A percentile compares a stretch with the other conserved stretches of the same genome.
These are phyloP conservation scores for Eueides isabella DNA, from an alignment of 1,140 invertebrate genomes.

Conservation along the genomic window DNA sequence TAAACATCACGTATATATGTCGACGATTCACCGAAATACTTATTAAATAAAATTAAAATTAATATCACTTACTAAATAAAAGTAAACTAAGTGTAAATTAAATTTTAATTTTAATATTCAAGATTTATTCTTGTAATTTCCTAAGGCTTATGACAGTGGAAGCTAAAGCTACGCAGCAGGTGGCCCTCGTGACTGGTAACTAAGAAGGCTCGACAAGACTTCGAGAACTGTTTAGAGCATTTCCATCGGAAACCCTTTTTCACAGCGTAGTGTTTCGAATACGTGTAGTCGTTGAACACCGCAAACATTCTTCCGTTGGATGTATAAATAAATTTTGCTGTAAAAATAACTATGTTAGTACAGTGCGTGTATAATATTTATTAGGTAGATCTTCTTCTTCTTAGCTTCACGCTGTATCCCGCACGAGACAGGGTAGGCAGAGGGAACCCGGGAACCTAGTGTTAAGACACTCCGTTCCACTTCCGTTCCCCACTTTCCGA, in stretches of 20 bases:
- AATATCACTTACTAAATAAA: too few species aligned
- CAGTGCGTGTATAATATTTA: not conserved
- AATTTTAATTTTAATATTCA: too few species aligned
- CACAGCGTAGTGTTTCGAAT: slow-evolving; percentile 47
- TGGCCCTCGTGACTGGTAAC: slow-evolving; percentile 40
- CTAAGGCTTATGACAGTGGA: slow-evolving; percentile 22
- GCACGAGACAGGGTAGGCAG: too few species aligned
- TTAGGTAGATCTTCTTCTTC: too few species aligned
- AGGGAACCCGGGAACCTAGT: too few species aligned
- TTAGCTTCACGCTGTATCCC: too few species aligned
- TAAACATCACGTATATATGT: too few species aligned
- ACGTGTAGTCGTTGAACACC: slow-evolving; percentile 51
- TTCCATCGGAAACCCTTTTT: slow-evolving; percentile 51
- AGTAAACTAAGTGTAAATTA: too few species aligned
- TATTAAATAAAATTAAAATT: too few species aligned
- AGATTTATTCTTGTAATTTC: not conserved
- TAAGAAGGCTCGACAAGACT: slow-evolving; percentile 47
- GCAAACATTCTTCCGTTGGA: slow-evolving; percentile 39
- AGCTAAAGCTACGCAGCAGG: slow-evolving; percentile 28
- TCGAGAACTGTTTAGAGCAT: slow-evolving; percentile 51
- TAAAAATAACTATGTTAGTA: slow-evolving; percentile 25
- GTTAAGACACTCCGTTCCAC: too few species aligned
- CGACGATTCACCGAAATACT: too few species aligned
- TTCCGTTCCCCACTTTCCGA: too few species aligned
- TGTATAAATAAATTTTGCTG: slow-evolving; percentile 48